These are phyloP conservation scores for Mesopsocus fuscifrons DNA, from an alignment of 2,888 invertebrate genomes.

Conservation along the genomic window DNA sequence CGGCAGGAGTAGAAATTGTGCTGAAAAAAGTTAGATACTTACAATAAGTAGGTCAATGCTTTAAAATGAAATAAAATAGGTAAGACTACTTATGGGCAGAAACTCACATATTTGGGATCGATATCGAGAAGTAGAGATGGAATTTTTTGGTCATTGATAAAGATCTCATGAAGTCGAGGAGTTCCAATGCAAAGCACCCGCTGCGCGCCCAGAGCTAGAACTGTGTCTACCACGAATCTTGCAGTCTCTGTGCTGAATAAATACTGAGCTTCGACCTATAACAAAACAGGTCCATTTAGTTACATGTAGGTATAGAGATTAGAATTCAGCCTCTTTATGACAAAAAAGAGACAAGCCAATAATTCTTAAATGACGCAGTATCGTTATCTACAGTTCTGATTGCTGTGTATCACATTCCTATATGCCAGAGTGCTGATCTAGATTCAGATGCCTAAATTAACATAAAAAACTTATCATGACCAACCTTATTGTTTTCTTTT, in stretches of 20 bases:
- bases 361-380: no score
- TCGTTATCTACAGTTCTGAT: no score
- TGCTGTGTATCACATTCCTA: no score
- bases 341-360: no score
- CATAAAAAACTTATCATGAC: no score
- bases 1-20: constrained; percentile 22
- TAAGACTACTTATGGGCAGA: no score
- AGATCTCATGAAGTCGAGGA: constrained; percentile 23
- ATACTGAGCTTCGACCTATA: constrained; percentile 26
- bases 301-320: no score
- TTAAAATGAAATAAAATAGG: background rate
- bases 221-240: constrained; percentile 19
- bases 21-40: constrained; percentile 18
- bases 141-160: constrained; percentile 15
- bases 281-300: no score
- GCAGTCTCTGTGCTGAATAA: constrained; percentile 23
- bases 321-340: no score
- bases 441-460: no score
- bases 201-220: constrained; percentile 13
- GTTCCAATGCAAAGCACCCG: constrained; percentile 26
- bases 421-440: no score
- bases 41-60: background rate
- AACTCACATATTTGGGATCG: constrained; percentile 27
- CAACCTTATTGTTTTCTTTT: constrained; percentile 22
- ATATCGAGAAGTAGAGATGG: constrained; percentile 25